Base-by-base conservation (phyloP, 2,113 vertebrate genomes). In the Percina caprodes region DNA sequence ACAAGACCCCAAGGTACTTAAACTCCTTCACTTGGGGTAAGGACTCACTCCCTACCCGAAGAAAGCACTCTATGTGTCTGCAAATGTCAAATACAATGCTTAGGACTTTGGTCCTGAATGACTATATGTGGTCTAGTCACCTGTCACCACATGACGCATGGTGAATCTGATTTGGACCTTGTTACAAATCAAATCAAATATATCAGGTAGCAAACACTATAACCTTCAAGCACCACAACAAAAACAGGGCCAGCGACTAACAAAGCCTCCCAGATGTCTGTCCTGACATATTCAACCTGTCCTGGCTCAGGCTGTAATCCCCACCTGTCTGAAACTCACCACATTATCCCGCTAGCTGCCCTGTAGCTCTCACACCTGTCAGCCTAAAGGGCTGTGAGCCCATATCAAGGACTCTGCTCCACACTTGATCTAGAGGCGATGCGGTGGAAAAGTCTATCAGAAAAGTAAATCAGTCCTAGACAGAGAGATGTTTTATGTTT, bases 261-360 rank as follows among this genome's bases (percentile, higher is more conserved):
- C 19, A 42, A 49, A 24, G n/a, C 14, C 71, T 66, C 56, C 26
- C 52, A 65, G 66, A 63, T 69, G 33, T 77, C 42, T 69, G 45
- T 33, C 42, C 69, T 78, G 69, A 75, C 52, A 79, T 65, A 23
- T 66, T 75, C 52, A 66, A 13, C 52, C 48, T 35, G 35, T 61
- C 46, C 54, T 49, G 33, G 60, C 54, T 67, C 8, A 39, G 35
- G 35, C 35, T 39, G 35, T 39, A 39, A 39, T 39, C 35, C 35
- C 35, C 35, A 39, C 35, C 35, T 83, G 63, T 73, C 16, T 70
- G 23, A 23, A 39, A 52, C 70, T 67, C 15, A 55, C 63, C 24
- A 46, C 16, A 45, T 30, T 24, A 60, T 46, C 59, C 33, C 33
- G 26, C 42, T 39, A 39, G 35, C 35, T 39, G 35, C 35, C 35